phyloP scores from a whole-genome alignment of 2,113 vertebrate genomes.

The Larimichthys crocea region DNA sequence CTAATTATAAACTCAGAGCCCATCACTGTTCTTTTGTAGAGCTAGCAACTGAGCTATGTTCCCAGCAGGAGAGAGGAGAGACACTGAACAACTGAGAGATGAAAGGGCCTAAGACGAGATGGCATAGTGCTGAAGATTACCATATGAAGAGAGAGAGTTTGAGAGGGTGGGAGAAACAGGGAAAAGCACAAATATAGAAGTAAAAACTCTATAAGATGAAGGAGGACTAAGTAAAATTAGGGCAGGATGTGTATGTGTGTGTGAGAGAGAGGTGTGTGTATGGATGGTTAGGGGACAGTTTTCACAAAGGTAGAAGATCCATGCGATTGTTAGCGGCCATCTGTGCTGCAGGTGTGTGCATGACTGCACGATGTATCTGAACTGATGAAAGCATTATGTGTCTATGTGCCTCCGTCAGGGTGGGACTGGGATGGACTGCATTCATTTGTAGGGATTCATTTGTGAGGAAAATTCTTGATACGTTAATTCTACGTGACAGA shows the following conservation, averaged over 20 bases:
- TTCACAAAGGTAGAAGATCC: slow-evolving; percentile 33
- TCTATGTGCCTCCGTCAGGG: not conserved
- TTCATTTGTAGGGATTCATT: no score
- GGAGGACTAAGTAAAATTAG: slow-evolving; percentile 15
- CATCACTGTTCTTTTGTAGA: slow-evolving; percentile 55
- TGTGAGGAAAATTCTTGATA: not conserved
- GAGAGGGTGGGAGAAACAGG: not conserved
- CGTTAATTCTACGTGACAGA: not conserved
- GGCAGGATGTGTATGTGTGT: slow-evolving; percentile 11
- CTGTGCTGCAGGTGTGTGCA: slow-evolving; percentile 26
- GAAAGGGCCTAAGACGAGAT: slow-evolving; percentile 50
- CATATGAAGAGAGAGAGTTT: slow-evolving; percentile 3
- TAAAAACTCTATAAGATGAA: slow-evolving; percentile 23
- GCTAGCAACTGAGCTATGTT: slow-evolving; percentile 47
- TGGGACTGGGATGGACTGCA: not conserved
- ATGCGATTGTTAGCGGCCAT: slow-evolving; percentile 31
- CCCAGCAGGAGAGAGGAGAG: slow-evolving; percentile 59
- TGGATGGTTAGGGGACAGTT: slow-evolving; percentile 1
- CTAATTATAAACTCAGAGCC: slow-evolving; percentile 76
- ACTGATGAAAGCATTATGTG: slow-evolving; percentile 6
- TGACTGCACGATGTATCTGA: slow-evolving; percentile 10
- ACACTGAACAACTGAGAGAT: slow-evolving; percentile 58
- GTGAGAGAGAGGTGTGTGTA: not conserved
- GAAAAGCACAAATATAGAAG: slow-evolving; percentile 11
- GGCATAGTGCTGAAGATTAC: slow-evolving; percentile 31